Evolutionary conservation across 2,797 vertebrate species (phyloP).

Genomic region (Phyllotis vaccarum): DNA sequence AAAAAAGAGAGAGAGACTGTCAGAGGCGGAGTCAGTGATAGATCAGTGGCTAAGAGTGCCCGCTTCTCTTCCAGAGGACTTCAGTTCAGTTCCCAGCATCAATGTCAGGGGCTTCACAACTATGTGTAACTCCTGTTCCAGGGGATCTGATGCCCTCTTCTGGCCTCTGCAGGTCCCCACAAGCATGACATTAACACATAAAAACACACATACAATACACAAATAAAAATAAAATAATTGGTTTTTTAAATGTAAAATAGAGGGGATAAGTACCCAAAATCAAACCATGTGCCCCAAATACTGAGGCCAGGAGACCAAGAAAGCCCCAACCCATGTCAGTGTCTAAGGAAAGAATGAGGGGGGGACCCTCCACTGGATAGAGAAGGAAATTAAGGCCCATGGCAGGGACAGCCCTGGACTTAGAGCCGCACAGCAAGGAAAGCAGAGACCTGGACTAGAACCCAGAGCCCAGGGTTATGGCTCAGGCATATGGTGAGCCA

Average conservation of each 20-base stretch:
- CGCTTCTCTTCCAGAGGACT: background rate
- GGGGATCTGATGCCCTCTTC: background rate
- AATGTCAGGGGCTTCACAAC: background rate
- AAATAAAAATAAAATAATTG: slow-evolving; percentile 16
- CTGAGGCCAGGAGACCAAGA: background rate
- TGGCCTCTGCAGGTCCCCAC: background rate
- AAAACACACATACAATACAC: background rate
- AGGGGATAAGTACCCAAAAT: background rate
- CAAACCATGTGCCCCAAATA: background rate
- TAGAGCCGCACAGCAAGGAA: background rate
- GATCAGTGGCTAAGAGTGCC: background rate
- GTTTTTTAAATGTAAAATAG: slow-evolving; percentile 31
- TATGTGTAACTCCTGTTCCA: background rate
- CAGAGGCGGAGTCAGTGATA: background rate
- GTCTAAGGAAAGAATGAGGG: background rate
- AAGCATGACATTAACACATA: background rate
- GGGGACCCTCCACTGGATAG: background rate
- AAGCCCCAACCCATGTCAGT: background rate
- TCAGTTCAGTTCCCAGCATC: background rate
- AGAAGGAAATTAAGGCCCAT: background rate
- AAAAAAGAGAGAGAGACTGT: background rate
- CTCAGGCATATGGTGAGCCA: background rate
- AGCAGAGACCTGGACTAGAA: background rate
- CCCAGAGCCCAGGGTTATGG: background rate
- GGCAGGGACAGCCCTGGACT: background rate